Percentiles rank a stretch among this genome's conserved stretches.
Evolutionary conservation across 2,888 invertebrate genomes (phyloP).

Genomic region (Sepioteuthis lessoniana): DNA sequence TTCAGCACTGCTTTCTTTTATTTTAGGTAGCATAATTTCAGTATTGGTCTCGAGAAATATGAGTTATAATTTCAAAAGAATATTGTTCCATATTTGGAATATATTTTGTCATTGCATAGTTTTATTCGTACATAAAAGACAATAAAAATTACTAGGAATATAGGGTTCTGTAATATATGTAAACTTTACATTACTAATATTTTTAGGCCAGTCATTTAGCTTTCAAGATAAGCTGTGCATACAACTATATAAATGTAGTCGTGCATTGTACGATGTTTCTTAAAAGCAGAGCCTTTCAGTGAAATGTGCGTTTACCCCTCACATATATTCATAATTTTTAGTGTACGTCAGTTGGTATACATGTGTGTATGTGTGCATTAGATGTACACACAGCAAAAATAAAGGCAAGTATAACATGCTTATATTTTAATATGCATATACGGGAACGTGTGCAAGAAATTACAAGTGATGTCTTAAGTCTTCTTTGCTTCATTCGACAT

Average conservation of each 20-base stretch:
- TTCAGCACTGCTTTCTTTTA: background rate
- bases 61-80: background rate
- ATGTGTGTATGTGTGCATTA: background rate
- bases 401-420: background rate
- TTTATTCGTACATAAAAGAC: background rate
- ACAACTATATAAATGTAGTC: background rate
- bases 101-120: background rate
- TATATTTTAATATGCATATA: background rate
- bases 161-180: background rate
- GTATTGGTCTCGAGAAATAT: background rate
- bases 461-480: background rate
- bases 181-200: background rate
- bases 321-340: background rate
- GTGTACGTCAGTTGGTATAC: background rate
- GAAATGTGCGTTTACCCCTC: background rate
- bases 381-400: background rate
- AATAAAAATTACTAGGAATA: background rate
- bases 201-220: background rate
- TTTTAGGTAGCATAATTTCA: background rate
- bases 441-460: background rate
- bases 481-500: background rate
- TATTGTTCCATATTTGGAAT: background rate
- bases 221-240: background rate
- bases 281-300: background rate
- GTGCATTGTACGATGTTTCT: background rate